phyloP scores from a whole-genome alignment of 1,140 invertebrate genomes.

The Dufourea novaeangliae region DNA sequence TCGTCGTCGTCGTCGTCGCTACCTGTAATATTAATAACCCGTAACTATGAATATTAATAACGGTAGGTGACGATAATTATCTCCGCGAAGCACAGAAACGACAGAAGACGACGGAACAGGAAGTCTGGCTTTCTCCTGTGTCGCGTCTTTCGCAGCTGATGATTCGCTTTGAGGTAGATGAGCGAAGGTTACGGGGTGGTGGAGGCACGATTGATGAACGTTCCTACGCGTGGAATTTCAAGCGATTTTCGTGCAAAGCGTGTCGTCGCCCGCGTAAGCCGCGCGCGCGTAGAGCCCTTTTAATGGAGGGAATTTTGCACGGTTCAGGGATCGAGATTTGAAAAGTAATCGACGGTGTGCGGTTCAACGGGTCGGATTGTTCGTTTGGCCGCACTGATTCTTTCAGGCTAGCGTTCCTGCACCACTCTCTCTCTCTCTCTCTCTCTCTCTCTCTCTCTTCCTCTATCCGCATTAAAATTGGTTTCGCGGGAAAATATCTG shows the following conservation, averaged over 20 bases:
- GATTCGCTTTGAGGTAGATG: neutral
- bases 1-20: too few species aligned
- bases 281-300: too few species aligned
- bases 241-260: too few species aligned
- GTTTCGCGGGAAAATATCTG: neutral
- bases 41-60: constrained; percentile 22
- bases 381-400: constrained; percentile 28
- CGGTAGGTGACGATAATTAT: neutral
- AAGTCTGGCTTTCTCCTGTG: neutral
- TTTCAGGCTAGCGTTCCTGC: neutral
- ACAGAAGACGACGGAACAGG: neutral
- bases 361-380: constrained; percentile 15
- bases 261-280: too few species aligned
- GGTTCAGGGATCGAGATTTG: neutral
- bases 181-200: too few species aligned
- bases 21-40: constrained; percentile 13
- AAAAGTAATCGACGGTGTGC: too few species aligned
- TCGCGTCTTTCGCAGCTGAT: neutral
- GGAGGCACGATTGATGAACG: too few species aligned
- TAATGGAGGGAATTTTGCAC: too few species aligned
- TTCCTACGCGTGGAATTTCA: too few species aligned
- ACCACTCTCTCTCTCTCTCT: too few species aligned
- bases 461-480: neutral
- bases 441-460: too few species aligned
- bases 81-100: neutral